phyloP scores from a whole-genome alignment of 2,888 invertebrate species.

The Escarpia spicata region DNA sequence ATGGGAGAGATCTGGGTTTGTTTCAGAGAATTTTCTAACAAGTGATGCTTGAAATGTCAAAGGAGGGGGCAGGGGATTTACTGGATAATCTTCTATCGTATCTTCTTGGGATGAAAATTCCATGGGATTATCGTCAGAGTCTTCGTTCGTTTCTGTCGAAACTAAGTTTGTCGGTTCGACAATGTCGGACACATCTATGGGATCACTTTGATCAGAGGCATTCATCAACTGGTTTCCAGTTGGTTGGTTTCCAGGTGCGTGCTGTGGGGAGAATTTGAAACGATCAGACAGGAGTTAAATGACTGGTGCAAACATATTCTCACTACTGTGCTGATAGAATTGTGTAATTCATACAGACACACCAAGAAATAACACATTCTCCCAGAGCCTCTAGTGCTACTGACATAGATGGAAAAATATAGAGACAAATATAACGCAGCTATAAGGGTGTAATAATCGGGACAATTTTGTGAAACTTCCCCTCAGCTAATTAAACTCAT shows the following conservation, averaged over 20 bases:
- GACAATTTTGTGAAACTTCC: background rate
- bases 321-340: background rate
- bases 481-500: background rate
- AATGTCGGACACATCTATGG: background rate
- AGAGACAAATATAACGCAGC: background rate
- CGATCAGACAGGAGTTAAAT: background rate
- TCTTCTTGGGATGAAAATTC: background rate
- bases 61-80: background rate
- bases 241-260: background rate
- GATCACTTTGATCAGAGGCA: constrained; percentile 4
- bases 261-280: constrained; percentile 11
- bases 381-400: background rate
- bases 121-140: background rate
- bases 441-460: background rate
- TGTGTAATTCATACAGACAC: background rate
- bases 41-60: background rate
- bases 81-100: background rate
- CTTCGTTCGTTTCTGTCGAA: background rate
- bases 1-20: background rate
- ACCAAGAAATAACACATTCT: background rate
- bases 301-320: background rate
- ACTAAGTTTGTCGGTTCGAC: background rate
- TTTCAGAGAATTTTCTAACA: background rate
- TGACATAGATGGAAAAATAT: background rate
- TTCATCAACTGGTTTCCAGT: background rate